Conservation (phyloP, 2,113 vertebrate genomes). For the Menidia beryllina region DNA sequence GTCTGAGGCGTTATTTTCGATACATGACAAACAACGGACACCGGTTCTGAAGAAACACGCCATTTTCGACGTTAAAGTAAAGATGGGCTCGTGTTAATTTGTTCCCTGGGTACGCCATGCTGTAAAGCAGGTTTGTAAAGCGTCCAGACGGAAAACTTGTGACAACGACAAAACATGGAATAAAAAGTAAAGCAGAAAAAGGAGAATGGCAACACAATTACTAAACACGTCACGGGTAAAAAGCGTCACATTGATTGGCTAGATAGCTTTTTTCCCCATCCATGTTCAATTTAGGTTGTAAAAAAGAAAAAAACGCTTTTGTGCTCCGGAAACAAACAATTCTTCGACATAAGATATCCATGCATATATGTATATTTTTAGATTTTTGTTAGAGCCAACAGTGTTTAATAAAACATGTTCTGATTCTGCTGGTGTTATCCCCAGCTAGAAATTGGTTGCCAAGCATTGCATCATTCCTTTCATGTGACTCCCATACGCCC, state of each 20-base stretch:
- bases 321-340: slow-evolving; percentile 74
- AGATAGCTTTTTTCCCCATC: too few relatives aligned
- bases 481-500: slow-evolving; percentile 89
- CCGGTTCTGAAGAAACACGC: neutral
- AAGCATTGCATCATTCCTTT: slow-evolving; percentile 90
- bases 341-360: slow-evolving; percentile 81
- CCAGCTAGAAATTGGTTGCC: slow-evolving; percentile 87
- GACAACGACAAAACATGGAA: slow-evolving; percentile 7
- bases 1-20: neutral
- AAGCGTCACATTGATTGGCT: slow-evolving; percentile 9
- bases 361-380: slow-evolving; percentile 85
- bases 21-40: slow-evolving; percentile 2
- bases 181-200: slow-evolving; percentile 22
- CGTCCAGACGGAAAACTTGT: slow-evolving; percentile 21
- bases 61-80: neutral
- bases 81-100: neutral
- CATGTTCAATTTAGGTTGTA: neutral
- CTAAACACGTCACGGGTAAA: slow-evolving; percentile 5
- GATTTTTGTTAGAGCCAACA: slow-evolving; percentile 82
- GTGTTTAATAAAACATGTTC: slow-evolving; percentile 89
- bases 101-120: slow-evolving; percentile 1
- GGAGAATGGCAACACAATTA: slow-evolving; percentile 3
- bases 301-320: slow-evolving; percentile 49
- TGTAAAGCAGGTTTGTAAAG: slow-evolving; percentile 5
- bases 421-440: slow-evolving; percentile 87